Conservation (phyloP, 2,113 vertebrate genomes). For the Cryptomyrus ogoouensis region DNA sequence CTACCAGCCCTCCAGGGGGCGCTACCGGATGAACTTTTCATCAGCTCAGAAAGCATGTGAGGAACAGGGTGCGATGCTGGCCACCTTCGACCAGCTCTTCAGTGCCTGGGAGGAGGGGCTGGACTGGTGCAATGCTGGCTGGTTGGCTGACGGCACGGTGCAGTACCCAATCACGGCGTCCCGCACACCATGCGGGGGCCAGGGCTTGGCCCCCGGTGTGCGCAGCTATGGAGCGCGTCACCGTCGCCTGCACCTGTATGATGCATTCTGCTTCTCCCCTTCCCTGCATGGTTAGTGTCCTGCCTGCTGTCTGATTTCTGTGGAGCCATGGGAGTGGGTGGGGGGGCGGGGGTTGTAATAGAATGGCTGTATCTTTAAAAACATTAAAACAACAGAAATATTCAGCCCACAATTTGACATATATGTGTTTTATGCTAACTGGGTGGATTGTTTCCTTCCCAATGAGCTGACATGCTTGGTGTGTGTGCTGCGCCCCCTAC, state of each 20-base stretch:
- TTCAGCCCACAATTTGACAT: neutral
- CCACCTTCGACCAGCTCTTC: conserved; percentile 77
- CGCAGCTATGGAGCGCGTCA: conserved; percentile 78
- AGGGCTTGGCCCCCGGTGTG: conserved; percentile 66
- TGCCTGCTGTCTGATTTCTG: neutral
- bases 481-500: neutral
- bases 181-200: conserved; percentile 66
- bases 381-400: neutral
- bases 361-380: neutral
- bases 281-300: conserved; percentile 63
- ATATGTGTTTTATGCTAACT: neutral
- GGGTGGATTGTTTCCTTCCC: neutral
- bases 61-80: conserved; percentile 71
- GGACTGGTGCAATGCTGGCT: conserved; percentile 84
- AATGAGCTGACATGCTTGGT: neutral
- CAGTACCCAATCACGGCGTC: conserved; percentile 74
- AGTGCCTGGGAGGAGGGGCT: conserved; percentile 78
- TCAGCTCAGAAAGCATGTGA: conserved; percentile 69
- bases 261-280: conserved; percentile 83
- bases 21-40: conserved; percentile 77
- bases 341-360: neutral
- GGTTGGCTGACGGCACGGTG: conserved; percentile 77
- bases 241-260: conserved; percentile 65
- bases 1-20: conserved; percentile 72
- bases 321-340: neutral